Percentiles rank a stretch among this genome's conserved stretches.
Conservation (phyloP, 2,888 invertebrate genomes). For the Hyposoter didymator region DNA sequence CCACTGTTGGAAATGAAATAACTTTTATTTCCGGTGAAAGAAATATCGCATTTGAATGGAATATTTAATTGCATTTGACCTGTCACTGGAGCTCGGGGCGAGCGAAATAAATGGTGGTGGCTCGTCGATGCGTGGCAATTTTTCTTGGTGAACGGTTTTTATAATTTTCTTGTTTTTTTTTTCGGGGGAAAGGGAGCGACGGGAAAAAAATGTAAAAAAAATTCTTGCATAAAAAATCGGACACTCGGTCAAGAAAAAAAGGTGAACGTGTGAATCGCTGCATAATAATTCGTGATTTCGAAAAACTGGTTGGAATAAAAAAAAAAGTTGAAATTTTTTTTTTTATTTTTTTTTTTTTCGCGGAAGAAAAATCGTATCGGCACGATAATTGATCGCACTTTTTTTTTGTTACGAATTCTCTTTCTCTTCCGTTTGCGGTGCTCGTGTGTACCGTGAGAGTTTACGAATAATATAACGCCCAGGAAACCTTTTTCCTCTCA, state of each 20-base stretch:
- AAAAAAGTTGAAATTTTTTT: constrained; percentile 1
- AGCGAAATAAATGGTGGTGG: neutral
- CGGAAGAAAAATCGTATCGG: neutral
- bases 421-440: constrained; percentile 49
- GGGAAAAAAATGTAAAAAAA: constrained; percentile 43
- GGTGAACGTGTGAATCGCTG: neutral
- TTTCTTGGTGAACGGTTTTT: constrained; percentile 40
- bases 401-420: constrained; percentile 30
- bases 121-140: constrained; percentile 55
- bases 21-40: neutral
- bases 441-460: constrained; percentile 50
- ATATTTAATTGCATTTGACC: neutral
- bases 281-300: constrained; percentile 20
- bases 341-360: neutral
- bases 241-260: neutral
- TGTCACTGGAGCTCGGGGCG: neutral
- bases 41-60: neutral
- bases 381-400: constrained; percentile 11
- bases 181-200: constrained; percentile 41
- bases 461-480: constrained; percentile 56
- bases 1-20: neutral
- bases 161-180: constrained; percentile 29
- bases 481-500: constrained; percentile 62
- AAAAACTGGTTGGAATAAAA: neutral
- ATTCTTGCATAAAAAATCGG: constrained; percentile 4